Conservation (phyloP, 2,797 vertebrate species). For the Leptodactylus fallax region DNA sequence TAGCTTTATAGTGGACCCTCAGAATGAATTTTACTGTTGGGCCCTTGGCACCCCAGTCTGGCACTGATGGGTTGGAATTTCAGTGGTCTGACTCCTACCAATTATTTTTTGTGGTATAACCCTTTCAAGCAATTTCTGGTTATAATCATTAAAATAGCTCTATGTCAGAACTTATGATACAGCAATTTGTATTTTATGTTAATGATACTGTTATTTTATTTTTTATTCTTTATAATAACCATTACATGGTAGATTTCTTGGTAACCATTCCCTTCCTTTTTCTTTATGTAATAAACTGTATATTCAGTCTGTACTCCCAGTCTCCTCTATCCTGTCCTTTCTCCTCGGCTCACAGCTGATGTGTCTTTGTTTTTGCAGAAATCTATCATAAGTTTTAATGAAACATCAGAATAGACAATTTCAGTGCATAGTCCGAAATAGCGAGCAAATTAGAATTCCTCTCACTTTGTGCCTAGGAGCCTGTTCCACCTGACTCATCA, state of each 20-base stretch:
- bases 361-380: constrained; percentile 60
- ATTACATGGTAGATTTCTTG: background rate
- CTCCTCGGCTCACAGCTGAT: background rate
- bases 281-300: background rate
- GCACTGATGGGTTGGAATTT: no score
- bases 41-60: no score
- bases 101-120: no score
- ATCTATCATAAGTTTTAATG: constrained; percentile 66
- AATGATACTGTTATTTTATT: no score
- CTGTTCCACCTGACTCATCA: constrained; percentile 82
- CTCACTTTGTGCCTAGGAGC: constrained; percentile 75
- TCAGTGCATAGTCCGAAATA: constrained; percentile 71
- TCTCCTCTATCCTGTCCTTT: background rate
- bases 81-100: no score
- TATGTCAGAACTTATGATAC: no score
- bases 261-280: background rate
- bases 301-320: background rate
- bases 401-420: constrained; percentile 70
- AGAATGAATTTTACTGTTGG: no score
- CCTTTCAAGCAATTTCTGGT: no score
- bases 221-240: background rate
- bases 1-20: no score
- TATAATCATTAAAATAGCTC: no score
- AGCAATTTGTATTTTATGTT: background rate
- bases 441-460: constrained; percentile 82